phyloP scores from a whole-genome alignment of 1,140 invertebrate genomes.

The Pseudomyrmex sp. region DNA sequence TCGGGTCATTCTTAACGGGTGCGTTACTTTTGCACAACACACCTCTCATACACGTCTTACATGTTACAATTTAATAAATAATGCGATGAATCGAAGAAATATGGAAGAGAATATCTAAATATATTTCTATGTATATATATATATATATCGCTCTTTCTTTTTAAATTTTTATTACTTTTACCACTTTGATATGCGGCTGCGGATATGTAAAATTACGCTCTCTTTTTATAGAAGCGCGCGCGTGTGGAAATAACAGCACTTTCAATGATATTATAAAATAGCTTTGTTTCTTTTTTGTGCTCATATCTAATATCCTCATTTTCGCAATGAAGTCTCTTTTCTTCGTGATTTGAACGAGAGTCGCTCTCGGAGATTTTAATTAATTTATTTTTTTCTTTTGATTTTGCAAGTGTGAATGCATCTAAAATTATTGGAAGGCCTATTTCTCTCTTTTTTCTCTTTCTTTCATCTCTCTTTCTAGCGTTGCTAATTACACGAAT shows the following conservation, averaged over 20 bases:
- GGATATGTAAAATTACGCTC: conserved; percentile 39
- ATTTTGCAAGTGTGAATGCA: conserved; percentile 71
- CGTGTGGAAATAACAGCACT: conserved; percentile 40
- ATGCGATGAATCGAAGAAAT: conserved; percentile 50
- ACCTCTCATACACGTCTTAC: conserved; percentile 36
- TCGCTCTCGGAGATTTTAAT: not conserved
- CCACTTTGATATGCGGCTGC: conserved; percentile 44
- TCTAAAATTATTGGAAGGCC: conserved; percentile 82
- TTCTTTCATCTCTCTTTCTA: conserved; percentile 50
- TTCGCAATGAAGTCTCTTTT: not conserved
- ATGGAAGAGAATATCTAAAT: conserved; percentile 58
- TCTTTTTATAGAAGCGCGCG: conserved; percentile 35
- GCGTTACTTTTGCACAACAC: conserved; percentile 35
- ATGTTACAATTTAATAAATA: conserved; percentile 52
- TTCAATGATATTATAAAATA: conserved; percentile 37
- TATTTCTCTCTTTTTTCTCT: conserved; percentile 16
- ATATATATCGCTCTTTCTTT: conserved; percentile 38
- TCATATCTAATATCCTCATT: conserved; percentile 40
- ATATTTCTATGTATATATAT: conserved; percentile 18
- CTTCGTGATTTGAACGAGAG: conserved; percentile 9
- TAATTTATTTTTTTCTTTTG: not conserved
- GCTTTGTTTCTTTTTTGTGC: conserved; percentile 24
- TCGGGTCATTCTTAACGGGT: conserved; percentile 25
- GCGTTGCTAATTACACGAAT: conserved; percentile 75
- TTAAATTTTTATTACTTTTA: conserved; percentile 40